Percentiles rank a stretch among this genome's conserved stretches.
phyloP scores from a whole-genome alignment of 2,113 vertebrate genomes.

The Aleadryas rufinucha region DNA sequence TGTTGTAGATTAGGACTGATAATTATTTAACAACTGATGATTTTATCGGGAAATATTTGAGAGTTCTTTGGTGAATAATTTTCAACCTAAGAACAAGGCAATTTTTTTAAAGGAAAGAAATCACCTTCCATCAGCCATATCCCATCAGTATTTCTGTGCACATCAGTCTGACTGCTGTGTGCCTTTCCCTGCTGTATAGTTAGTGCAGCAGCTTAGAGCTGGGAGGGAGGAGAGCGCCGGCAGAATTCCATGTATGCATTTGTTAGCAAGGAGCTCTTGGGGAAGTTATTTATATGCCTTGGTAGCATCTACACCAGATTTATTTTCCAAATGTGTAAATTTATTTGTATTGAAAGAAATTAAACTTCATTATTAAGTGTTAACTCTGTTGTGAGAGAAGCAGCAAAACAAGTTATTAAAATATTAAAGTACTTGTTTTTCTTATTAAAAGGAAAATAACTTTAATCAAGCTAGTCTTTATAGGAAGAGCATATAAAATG shows the following conservation, averaged over 20 bases:
- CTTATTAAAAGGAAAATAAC: not conserved
- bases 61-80: not conserved
- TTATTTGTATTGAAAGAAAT: not conserved
- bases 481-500: not conserved
- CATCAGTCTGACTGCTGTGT: not conserved
- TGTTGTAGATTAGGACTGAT: not conserved
- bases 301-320: not conserved
- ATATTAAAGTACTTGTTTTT: not conserved
- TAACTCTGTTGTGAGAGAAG: not conserved
- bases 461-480: not conserved
- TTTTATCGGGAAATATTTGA: not conserved
- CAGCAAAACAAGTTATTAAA: not conserved
- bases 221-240: not conserved
- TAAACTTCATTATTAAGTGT: not conserved
- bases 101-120: not conserved
- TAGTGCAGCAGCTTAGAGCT: not conserved
- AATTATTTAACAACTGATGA: not conserved
- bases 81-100: not conserved
- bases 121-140: not conserved
- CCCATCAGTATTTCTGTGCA: not conserved
- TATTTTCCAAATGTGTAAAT: not conserved
- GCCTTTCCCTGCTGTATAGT: not conserved
- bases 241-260: not conserved
- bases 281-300: slow-evolving; percentile 4
- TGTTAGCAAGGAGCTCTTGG: slow-evolving; percentile 21